A percentile compares a stretch with the other conserved stretches of the same genome.
Evolutionary conservation across 2,888 invertebrate species (phyloP).

Genomic region (Chrysopilus asiliformis): DNA sequence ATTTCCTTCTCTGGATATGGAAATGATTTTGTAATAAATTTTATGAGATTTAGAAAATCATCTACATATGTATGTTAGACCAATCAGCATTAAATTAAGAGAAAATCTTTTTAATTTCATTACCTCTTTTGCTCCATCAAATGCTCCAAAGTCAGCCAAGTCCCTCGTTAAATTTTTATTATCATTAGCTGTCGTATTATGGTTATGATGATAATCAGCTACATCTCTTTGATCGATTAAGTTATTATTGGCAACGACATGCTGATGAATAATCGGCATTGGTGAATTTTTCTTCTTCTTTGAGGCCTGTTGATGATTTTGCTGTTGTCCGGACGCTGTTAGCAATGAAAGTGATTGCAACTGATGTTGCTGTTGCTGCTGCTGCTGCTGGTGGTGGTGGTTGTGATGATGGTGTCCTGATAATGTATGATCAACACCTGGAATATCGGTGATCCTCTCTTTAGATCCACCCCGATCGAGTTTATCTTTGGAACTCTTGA

Average conservation of each 20-base stretch:
- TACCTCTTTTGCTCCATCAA: slow-evolving; percentile 16
- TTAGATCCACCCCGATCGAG: slow-evolving; percentile 9
- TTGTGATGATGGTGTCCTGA: too few relatives aligned
- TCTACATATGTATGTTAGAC: too few relatives aligned
- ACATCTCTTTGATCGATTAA: slow-evolving; percentile 14
- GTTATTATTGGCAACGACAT: slow-evolving; percentile 16
- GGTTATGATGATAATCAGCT: slow-evolving; percentile 5
- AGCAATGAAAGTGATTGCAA: slow-evolving; percentile 17
- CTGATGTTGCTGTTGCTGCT: slow-evolving; percentile 31
- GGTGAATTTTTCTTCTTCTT: slow-evolving; percentile 25
- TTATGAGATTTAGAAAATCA: too few relatives aligned
- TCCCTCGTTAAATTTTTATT: slow-evolving; percentile 10
- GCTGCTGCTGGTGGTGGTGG: too few relatives aligned
- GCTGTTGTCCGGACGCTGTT: slow-evolving; percentile 18
- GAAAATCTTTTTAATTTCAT: too few relatives aligned
- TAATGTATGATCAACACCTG: too few relatives aligned
- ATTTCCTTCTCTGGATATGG: too few relatives aligned
- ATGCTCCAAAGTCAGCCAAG: slow-evolving; percentile 10
- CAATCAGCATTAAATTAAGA: too few relatives aligned
- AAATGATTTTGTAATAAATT: too few relatives aligned
- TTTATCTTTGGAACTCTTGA: slow-evolving; percentile 19
- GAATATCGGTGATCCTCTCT: slow-evolving; percentile 23
- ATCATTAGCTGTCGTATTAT: slow-evolving; percentile 1
- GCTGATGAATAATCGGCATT: slow-evolving; percentile 23
- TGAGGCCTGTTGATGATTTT: slow-evolving; percentile 34